These are phyloP conservation scores for Trimorus sp. DNA, from an alignment of 2,888 invertebrate species.

Conservation along the genomic window DNA sequence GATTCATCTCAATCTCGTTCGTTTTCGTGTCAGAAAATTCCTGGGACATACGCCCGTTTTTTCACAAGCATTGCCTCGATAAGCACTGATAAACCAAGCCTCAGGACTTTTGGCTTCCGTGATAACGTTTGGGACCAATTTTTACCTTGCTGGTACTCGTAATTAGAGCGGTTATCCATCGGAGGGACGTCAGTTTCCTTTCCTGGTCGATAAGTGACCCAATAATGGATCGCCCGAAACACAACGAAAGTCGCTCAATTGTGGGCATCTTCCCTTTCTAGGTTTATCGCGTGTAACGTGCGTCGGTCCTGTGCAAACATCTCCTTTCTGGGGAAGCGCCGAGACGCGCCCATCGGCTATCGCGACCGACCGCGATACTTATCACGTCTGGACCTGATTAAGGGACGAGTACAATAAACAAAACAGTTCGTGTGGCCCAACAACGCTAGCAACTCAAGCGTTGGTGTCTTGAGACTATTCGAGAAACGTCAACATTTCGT, in stretches of 20 bases:
- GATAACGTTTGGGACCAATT: slow-evolving; percentile 34
- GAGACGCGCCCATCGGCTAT: slow-evolving; percentile 34
- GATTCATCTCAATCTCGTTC: no score
- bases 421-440: slow-evolving; percentile 5
- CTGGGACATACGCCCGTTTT: slow-evolving; percentile 32
- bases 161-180: slow-evolving; percentile 23
- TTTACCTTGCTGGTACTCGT: slow-evolving; percentile 16
- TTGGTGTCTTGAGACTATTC: no score
- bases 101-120: slow-evolving; percentile 31
- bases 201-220: slow-evolving; percentile 20
- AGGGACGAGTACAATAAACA: slow-evolving; percentile 45
- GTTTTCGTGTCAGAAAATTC: slow-evolving; percentile 25
- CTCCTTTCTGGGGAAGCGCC: slow-evolving; percentile 18
- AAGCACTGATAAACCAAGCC: slow-evolving; percentile 13
- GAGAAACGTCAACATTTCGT: no score
- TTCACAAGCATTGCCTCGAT: slow-evolving; percentile 28
- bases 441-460: no score
- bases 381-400: slow-evolving; percentile 55
- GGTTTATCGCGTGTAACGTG: slow-evolving; percentile 31
- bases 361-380: slow-evolving; percentile 50
- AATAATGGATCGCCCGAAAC: slow-evolving; percentile 37
- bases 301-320: slow-evolving; percentile 54
- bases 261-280: no score
- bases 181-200: slow-evolving; percentile 12
- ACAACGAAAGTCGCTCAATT: slow-evolving; percentile 41